A percentile compares a stretch with the other conserved stretches of the same genome.
Conservation (phyloP, 2,888 invertebrate species). For the Sminthurinus aureus region DNA sequence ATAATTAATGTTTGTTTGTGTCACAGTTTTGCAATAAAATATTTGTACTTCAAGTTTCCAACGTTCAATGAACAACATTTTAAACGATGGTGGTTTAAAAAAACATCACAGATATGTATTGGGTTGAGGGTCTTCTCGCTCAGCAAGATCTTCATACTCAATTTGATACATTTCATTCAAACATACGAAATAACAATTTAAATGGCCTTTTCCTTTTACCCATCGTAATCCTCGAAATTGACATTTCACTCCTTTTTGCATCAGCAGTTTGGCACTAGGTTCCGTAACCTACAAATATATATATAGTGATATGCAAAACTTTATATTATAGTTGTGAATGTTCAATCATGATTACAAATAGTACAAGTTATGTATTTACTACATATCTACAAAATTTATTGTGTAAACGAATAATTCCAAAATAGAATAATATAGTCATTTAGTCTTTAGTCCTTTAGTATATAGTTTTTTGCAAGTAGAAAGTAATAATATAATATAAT, state of each 20-base stretch:
- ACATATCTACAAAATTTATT: background rate
- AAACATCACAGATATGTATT: slow-evolving; percentile 51
- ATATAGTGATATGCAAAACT: background rate
- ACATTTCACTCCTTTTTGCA: slow-evolving; percentile 47
- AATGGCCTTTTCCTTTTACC: slow-evolving; percentile 56
- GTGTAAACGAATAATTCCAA: too few relatives aligned
- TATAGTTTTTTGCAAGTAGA: too few relatives aligned
- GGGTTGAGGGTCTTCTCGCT: slow-evolving; percentile 9
- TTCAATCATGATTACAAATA: too few relatives aligned
- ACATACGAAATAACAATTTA: slow-evolving; percentile 52
- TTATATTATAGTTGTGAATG: background rate
- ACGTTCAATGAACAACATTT: background rate
- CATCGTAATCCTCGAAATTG: slow-evolving; percentile 44
- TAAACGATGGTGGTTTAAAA: slow-evolving; percentile 2
- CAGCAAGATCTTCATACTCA: slow-evolving; percentile 37
- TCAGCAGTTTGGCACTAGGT: slow-evolving; percentile 50
- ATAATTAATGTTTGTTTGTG: too few relatives aligned
- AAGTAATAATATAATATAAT: too few relatives aligned
- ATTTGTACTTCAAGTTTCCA: slow-evolving; percentile 25
- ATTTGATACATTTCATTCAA: slow-evolving; percentile 47
- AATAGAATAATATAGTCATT: too few relatives aligned
- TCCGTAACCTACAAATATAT: slow-evolving; percentile 48
- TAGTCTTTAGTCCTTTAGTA: too few relatives aligned
- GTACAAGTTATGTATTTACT: background rate
- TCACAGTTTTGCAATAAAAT: too few relatives aligned